phyloP scores from a whole-genome alignment of 1,140 invertebrate genomes.

The Drosophila arizonae region DNA sequence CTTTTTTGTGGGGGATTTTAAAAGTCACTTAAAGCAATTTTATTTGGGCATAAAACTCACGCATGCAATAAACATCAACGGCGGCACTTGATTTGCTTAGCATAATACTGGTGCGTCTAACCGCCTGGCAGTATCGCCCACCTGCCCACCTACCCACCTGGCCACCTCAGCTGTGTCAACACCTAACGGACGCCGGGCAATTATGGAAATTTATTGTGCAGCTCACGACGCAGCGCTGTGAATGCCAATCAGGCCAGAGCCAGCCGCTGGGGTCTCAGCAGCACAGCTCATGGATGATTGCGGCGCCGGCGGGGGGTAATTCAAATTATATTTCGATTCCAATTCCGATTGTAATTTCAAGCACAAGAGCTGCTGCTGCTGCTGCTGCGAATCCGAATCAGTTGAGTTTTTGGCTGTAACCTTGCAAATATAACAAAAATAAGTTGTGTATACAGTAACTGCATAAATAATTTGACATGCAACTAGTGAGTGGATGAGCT shows the following conservation, averaged over 20 bases:
- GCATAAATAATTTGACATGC: constrained; percentile 11
- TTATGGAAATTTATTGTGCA: constrained; percentile 80
- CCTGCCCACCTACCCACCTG: background rate
- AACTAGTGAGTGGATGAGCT: constrained; percentile 32
- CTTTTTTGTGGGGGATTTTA: background rate
- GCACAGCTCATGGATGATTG: background rate
- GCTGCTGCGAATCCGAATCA: constrained; percentile 20
- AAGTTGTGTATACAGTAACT: background rate
- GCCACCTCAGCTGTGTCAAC: constrained; percentile 21
- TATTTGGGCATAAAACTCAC: constrained; percentile 54
- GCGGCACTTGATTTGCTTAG: constrained; percentile 65
- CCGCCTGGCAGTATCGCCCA: background rate
- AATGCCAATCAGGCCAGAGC: constrained; percentile 61
- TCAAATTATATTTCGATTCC: constrained; percentile 24
- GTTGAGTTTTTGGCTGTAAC: constrained; percentile 31
- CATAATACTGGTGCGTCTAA: constrained; percentile 32
- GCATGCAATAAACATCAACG: constrained; percentile 59
- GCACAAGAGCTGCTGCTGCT: constrained; percentile 11
- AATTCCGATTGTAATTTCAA: constrained; percentile 48
- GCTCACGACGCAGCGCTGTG: constrained; percentile 52
- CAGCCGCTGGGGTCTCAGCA: constrained; percentile 13
- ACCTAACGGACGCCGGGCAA: constrained; percentile 66
- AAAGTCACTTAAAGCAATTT: constrained; percentile 35
- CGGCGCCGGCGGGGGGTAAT: background rate
- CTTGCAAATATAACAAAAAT: constrained; percentile 21